Conservation (phyloP, 2,888 invertebrate species). For the Limenitis camilla region DNA sequence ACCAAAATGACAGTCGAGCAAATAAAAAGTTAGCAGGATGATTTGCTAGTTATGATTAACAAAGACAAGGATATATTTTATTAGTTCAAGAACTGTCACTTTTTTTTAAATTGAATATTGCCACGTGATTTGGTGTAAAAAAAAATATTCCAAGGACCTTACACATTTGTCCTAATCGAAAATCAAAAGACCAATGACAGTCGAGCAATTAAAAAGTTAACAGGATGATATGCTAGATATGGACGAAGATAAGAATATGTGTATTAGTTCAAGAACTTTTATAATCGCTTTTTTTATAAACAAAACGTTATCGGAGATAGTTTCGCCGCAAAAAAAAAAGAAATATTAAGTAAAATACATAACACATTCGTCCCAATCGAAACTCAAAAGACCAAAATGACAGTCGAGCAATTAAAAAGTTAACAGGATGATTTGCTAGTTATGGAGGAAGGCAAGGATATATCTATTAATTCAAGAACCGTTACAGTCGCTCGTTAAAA, state of each 20-base stretch:
- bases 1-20: too few relatives aligned
- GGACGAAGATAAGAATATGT: too few relatives aligned
- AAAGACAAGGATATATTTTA: too few relatives aligned
- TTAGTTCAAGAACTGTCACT: too few relatives aligned
- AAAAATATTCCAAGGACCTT: slow-evolving; percentile 1
- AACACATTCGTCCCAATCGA: slow-evolving; percentile 7
- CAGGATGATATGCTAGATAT: too few relatives aligned
- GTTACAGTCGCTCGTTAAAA: slow-evolving; percentile 64
- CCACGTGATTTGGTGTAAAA: not conserved
- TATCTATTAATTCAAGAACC: slow-evolving; percentile 62
- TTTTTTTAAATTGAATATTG: too few relatives aligned
- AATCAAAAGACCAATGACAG: too few relatives aligned
- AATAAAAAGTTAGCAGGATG: too few relatives aligned
- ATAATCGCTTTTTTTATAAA: too few relatives aligned
- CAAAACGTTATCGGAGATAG: too few relatives aligned
- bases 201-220: too few relatives aligned
- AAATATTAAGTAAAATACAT: slow-evolving; percentile 1
- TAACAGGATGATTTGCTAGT: slow-evolving; percentile 29
- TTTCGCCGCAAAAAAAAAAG: not conserved
- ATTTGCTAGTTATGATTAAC: too few relatives aligned
- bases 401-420: slow-evolving; percentile 18
- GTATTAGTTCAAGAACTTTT: slow-evolving; percentile 21
- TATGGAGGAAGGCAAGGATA: slow-evolving; percentile 32
- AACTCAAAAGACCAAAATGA: slow-evolving; percentile 13
- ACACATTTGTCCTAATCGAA: not conserved